Evolutionary conservation across 1,140 invertebrate species (phyloP).

Genomic region (Zaprionus ghesquierei): DNA sequence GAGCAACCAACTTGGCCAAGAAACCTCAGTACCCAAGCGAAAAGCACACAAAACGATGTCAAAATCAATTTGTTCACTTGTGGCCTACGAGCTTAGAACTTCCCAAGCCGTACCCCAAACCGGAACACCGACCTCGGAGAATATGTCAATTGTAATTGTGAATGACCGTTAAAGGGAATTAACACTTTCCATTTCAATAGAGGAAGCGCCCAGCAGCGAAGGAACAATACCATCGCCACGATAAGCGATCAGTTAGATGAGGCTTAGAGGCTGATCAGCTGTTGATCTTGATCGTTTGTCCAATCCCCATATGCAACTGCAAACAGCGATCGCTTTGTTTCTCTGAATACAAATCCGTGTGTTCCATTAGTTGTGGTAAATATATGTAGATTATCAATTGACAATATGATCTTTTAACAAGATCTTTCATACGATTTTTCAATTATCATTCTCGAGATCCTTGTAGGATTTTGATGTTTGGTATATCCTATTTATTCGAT

Average conservation of each 20-base stretch:
- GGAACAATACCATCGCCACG: neutral
- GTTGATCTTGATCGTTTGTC: neutral
- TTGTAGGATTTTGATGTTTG: too few relatives aligned
- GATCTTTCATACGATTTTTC: too few relatives aligned
- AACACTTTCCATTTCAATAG: conserved; percentile 62
- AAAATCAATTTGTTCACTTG: conserved; percentile 57
- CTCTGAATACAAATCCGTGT: neutral
- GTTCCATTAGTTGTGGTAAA: neutral
- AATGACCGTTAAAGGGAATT: conserved; percentile 53
- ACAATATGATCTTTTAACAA: neutral
- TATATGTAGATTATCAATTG: neutral
- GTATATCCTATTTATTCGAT: too few relatives aligned
- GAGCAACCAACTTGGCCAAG: conserved; percentile 18
- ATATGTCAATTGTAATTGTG: conserved; percentile 27
- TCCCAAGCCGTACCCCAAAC: neutral
- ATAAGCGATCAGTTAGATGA: neutral
- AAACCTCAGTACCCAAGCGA: conserved; percentile 15
- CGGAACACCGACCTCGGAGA: neutral
- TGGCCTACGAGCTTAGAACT: conserved; percentile 43
- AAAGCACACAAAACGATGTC: conserved; percentile 46
- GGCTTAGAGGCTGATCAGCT: conserved; percentile 1
- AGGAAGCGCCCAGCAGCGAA: neutral
- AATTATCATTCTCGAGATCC: neutral
- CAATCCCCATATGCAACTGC: neutral
- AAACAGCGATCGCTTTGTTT: neutral